phyloP scores from a whole-genome alignment of 2,113 vertebrate genomes.

The Panthera tigris region DNA sequence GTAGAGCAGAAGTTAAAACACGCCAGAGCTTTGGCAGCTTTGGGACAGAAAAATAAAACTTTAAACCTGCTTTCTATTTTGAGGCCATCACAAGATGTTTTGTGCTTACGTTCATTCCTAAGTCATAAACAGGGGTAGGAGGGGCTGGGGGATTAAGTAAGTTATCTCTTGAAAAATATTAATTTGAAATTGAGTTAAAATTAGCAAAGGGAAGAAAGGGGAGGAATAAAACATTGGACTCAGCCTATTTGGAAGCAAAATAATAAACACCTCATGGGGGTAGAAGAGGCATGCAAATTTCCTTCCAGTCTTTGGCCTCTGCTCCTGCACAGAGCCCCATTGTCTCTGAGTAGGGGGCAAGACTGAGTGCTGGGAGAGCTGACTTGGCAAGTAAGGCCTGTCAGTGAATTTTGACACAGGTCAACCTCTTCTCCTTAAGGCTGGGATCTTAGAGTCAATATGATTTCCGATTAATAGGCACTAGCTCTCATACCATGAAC shows the following conservation, averaged over 20 bases:
- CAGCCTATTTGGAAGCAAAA: conserved; percentile 43
- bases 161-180: conserved; percentile 69
- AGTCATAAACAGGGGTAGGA: conserved; percentile 65
- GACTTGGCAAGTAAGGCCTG: neutral
- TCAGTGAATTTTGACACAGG: neutral
- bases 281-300: neutral
- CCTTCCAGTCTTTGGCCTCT: conserved; percentile 11
- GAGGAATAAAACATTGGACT: conserved; percentile 19
- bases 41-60: conserved; percentile 76
- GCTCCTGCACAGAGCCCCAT: conserved; percentile 19
- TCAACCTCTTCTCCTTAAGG: neutral
- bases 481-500: conserved; percentile 33
- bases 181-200: conserved; percentile 74
- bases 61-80: conserved; percentile 78
- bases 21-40: conserved; percentile 63
- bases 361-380: neutral
- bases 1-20: conserved; percentile 67
- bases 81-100: conserved; percentile 77
- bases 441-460: conserved; percentile 26
- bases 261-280: conserved; percentile 40
- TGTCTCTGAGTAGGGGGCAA: neutral
- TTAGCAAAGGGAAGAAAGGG: conserved; percentile 44
- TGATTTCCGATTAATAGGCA: conserved; percentile 56
- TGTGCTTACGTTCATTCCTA: conserved; percentile 67
- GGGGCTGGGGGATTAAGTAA: conserved; percentile 43